Conservation (phyloP, 2,888 invertebrate genomes). For the Protonemura montana region DNA sequence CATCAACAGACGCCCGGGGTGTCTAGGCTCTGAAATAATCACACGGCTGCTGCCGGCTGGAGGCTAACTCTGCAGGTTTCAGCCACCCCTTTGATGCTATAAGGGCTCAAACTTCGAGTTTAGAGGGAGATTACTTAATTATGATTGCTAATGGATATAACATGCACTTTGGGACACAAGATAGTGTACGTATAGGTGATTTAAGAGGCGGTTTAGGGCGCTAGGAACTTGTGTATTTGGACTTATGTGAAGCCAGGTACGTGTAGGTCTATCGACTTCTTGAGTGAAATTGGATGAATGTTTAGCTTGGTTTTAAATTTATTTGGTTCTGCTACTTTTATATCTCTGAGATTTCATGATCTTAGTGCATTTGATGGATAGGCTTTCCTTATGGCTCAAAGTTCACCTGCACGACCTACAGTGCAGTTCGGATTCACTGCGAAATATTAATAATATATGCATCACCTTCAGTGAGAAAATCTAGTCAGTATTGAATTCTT, state of each 20-base stretch:
- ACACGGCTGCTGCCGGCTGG: background rate
- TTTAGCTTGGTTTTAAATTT: too few relatives aligned
- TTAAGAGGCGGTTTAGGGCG: background rate
- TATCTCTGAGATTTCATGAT: too few relatives aligned
- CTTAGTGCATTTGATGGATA: too few relatives aligned
- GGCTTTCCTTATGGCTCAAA: background rate
- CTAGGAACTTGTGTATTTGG: too few relatives aligned
- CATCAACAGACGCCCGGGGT: background rate
- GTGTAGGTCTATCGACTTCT: too few relatives aligned
- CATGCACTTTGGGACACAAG: background rate
- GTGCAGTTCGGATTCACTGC: too few relatives aligned
- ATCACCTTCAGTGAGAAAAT: background rate
- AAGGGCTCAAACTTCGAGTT: background rate
- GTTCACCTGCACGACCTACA: background rate
- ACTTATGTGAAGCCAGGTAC: too few relatives aligned
- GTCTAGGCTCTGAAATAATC: background rate
- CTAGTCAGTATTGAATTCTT: background rate
- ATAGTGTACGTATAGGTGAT: background rate
- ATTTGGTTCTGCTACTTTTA: too few relatives aligned
- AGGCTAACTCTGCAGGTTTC: too few relatives aligned
- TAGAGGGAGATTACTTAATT: slow-evolving; percentile 2
- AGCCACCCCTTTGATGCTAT: background rate
- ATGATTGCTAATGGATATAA: background rate
- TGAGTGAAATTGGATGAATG: too few relatives aligned
- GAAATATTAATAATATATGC: background rate